Evolutionary conservation across 1,140 invertebrate species (phyloP).

Genomic region (Aradophagus sp.): DNA sequence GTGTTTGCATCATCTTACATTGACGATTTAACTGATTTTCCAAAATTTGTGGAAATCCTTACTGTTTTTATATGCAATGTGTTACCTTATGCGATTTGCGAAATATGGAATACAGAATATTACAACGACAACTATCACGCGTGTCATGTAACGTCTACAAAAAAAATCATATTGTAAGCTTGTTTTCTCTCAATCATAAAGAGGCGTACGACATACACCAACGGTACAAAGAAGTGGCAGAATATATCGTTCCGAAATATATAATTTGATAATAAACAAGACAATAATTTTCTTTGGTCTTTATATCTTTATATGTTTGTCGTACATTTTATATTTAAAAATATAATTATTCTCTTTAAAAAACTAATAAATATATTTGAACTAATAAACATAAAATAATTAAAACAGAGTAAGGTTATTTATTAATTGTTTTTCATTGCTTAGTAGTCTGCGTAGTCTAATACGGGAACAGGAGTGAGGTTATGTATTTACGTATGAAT

Average conservation of each 20-base stretch:
- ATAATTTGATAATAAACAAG: no score
- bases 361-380: no score
- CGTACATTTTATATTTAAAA: no score
- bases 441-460: no score
- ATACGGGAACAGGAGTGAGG: no score
- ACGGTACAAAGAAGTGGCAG: neutral
- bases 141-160: neutral
- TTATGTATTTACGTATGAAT: no score
- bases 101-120: slow-evolving; percentile 1
- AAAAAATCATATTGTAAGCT: neutral
- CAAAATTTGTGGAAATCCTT: neutral
- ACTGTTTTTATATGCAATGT: slow-evolving; percentile 3
- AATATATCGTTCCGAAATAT: slow-evolving; percentile 7
- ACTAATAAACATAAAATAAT: no score
- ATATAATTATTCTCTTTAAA: no score
- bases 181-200: neutral
- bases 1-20: neutral
- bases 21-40: slow-evolving; percentile 1
- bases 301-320: no score
- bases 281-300: no score
- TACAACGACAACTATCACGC: slow-evolving; percentile 5
- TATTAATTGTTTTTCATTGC: no score
- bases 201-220: slow-evolving; percentile 1
- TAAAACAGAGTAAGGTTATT: no score
- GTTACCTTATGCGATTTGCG: slow-evolving; percentile 6